These are phyloP conservation scores for Heterotilapia buettikoferi DNA, from an alignment of 2,113 vertebrate species.

Conservation along the genomic window DNA sequence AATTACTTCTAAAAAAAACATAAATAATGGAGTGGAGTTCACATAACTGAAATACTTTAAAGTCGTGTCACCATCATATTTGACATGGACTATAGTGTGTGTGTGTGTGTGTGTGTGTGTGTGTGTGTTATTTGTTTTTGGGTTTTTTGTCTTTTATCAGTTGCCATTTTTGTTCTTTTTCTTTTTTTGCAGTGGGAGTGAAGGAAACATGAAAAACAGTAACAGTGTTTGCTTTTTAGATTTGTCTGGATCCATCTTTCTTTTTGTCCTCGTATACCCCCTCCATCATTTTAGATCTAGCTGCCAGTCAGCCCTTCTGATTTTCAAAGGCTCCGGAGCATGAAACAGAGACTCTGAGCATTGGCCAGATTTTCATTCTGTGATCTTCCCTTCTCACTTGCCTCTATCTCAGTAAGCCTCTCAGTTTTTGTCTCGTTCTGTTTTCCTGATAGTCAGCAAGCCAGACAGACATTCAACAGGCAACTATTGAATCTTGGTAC, in stretches of 20 bases:
- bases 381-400: slow-evolving; percentile 40
- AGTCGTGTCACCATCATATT: not conserved
- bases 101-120: not conserved
- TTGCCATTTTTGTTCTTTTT: not conserved
- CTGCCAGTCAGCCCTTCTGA: slow-evolving; percentile 52
- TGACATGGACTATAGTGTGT: not conserved
- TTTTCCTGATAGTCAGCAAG: not conserved
- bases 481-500: not conserved
- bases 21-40: not conserved
- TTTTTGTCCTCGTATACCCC: slow-evolving; percentile 42
- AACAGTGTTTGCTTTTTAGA: slow-evolving; percentile 50
- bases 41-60: not conserved
- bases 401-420: not conserved
- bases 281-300: slow-evolving; percentile 51
- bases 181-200: not conserved
- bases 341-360: slow-evolving; percentile 54
- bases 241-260: slow-evolving; percentile 43
- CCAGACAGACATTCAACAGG: slow-evolving; percentile 5
- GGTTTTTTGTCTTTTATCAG: not conserved
- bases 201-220: not conserved
- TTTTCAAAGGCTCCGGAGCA: slow-evolving; percentile 60
- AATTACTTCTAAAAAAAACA: not conserved
- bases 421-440: not conserved
- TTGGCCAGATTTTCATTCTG: slow-evolving; percentile 45
- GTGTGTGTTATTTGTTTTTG: not conserved